Evolutionary conservation across 1,140 invertebrate species (phyloP), one percentile per base, ranked within the genome.

Genomic region (Pseudomyrmex sp.): DNA sequence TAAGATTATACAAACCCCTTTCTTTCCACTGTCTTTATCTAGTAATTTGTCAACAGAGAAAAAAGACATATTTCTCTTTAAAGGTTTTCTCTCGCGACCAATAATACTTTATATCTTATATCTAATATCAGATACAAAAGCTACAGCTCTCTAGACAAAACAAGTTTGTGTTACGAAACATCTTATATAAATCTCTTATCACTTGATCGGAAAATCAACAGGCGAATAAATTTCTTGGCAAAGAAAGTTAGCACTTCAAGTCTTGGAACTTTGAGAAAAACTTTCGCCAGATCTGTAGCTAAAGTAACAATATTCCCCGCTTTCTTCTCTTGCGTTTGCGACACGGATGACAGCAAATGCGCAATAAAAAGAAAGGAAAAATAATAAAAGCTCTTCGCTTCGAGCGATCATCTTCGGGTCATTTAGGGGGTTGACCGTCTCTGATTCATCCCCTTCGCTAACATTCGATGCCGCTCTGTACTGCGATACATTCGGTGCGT

Each of bases 361-460:
- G 74, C n/a, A 23, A 86, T 8, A n/a, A 65, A 77, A 35, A 70
- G 8, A 23, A 23, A 59, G 46, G 1, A 54, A 20, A 50, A 63
- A 13, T 23, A 46, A 54, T 59, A 50, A 56, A 63, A 80, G 79
- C 82, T 84, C 83, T 82, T 58, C 48, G 20, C 46, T 23, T 62
- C 50, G 59, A 59, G 56, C 82, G 65, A 80, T 82, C 84, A 89
- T 89, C 84, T 84, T 77, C 63, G 83, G 83, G 77, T 85, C 86
- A 86, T 90, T 89, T 88, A 84, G 89, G 80, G 86, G 89, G 59
- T 46, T 56, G 56, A 13, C 66, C 58, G 61, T 12, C 66, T 72
- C 56, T 88, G 88, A 89, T 74, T 89, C 88, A 89, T 79, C 82
- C 58, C 76, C 74, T 61, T 85, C 79, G 52, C 73, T 35, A 23